phyloP scores from a whole-genome alignment of 2,888 invertebrate genomes.

The Polyploca ridens region DNA sequence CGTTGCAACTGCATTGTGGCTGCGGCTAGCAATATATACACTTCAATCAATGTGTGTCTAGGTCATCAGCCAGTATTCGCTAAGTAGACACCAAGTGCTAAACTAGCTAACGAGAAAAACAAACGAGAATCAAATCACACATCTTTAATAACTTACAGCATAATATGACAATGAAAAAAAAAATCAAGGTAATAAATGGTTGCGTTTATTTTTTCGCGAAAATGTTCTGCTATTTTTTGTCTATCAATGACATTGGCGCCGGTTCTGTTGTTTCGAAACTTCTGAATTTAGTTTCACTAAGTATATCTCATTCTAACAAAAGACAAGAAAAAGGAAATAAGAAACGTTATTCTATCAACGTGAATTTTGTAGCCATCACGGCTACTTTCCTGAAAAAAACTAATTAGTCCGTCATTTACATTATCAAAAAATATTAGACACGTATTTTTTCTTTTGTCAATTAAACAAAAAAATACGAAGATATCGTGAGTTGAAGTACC shows the following conservation, averaged over 20 bases:
- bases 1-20: neutral
- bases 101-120: neutral
- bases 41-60: constrained; percentile 2
- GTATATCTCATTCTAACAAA: no score
- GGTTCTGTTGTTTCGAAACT: no score
- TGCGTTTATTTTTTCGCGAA: neutral
- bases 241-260: neutral
- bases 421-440: no score
- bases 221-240: neutral
- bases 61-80: neutral
- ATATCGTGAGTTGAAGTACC: no score
- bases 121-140: neutral
- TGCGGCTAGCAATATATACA: neutral
- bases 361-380: no score
- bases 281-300: no score
- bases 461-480: no score
- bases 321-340: no score
- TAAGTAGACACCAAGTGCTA: constrained; percentile 1
- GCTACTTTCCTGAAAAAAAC: no score
- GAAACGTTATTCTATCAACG: no score
- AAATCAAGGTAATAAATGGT: neutral
- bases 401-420: no score
- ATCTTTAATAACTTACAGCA: neutral
- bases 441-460: no score
- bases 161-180: constrained; percentile 3